A percentile compares a stretch with the other conserved stretches of the same genome.
phyloP scores from a whole-genome alignment of 2,888 invertebrate species.

The Himalopsyche kuldschensis region DNA sequence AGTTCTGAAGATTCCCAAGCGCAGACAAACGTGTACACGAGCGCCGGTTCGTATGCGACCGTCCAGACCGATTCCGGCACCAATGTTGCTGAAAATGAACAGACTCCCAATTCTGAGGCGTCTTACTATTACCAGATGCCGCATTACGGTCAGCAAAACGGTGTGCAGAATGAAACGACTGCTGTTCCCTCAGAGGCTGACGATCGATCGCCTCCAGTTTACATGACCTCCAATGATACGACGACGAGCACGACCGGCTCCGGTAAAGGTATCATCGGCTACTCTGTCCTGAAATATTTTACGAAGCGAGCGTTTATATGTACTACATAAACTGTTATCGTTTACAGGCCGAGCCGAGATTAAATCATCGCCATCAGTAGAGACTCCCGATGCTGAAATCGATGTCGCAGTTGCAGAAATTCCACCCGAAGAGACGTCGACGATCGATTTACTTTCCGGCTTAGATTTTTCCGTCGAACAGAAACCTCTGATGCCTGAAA shows the following conservation, averaged over 20 bases:
- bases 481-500: conserved; percentile 66
- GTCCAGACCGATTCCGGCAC: conserved; percentile 55
- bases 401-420: background rate
- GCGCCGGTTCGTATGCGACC: conserved; percentile 53
- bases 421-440: conserved; percentile 45
- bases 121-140: conserved; percentile 52
- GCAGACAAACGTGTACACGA: conserved; percentile 51
- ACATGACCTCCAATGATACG: conserved; percentile 44
- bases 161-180: conserved; percentile 14
- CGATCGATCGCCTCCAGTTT: conserved; percentile 44
- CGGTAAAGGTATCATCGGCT: conserved; percentile 15
- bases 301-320: too few species aligned
- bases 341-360: conserved; percentile 18
- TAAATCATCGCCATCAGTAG: conserved; percentile 12
- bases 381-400: conserved; percentile 8
- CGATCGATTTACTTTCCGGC: conserved; percentile 74
- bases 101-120: background rate
- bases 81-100: conserved; percentile 42
- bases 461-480: conserved; percentile 73
- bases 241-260: conserved; percentile 36
- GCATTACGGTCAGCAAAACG: conserved; percentile 54
- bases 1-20: conserved; percentile 45
- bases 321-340: background rate
- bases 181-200: background rate
- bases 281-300: background rate